Evolutionary conservation across 2,797 vertebrate species (phyloP), one percentile per base, ranked within the genome.

Genomic region (Enteromius trimaculatus): DNA sequence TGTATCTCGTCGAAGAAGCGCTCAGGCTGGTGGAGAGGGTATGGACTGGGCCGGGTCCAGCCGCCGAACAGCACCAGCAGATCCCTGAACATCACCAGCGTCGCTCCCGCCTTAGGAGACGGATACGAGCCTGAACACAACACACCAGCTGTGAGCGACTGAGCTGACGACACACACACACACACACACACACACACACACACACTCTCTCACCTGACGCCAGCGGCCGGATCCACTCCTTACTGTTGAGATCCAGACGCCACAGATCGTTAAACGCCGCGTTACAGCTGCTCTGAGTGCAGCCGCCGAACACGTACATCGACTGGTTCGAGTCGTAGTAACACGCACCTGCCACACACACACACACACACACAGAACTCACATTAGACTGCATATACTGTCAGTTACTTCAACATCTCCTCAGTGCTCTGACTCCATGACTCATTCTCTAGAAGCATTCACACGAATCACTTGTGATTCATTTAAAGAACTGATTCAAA

Each of bases 241-340:
- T 99, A 93, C 98, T 99, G 89, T 99, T 99, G 37, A 99, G 96
- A 93, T 99, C 98, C 0, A 99, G 97, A 88, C 98, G 96, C 98
- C 98, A 99, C 74, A 99, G 95, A 91, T 99, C 98, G n/a, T 99
- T 99, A 92, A 99, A 99, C 82, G 98, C 98, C 19, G 98, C 97
- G 13, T 99, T 99, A 89, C 98, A 99, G 89, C 97, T 99, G 95
- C 98, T 99, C 92, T 99, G 98, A 6, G 98, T 99, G 89, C 98
- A 99, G 89, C 98, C 98, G 3, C 98, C 98, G 3, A 99, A 99
- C 90, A 99, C 98, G 1, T 99, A 99, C 98, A 99, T 99, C 37
- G 98, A 99, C 92, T 99, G 98, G 90, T 98, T 99, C 13, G 95
- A 94, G 7, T 99, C 98, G 1, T 99, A 99, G 89, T 99, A 99